Base-by-base conservation (phyloP, 2,888 invertebrate genomes). In the Schizotus pectinicornis region DNA sequence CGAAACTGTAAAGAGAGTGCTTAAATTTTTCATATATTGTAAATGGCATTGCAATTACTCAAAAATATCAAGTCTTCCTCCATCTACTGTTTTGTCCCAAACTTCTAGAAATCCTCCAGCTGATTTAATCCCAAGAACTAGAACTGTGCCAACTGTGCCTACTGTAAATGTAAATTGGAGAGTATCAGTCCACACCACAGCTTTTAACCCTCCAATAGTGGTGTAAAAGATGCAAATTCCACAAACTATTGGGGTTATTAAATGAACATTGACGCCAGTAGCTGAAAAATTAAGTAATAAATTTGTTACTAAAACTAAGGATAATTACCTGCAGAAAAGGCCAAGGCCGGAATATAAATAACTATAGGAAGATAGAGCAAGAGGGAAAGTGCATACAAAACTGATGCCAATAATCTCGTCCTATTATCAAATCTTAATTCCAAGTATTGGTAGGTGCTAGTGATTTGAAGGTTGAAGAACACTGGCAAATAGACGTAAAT, bases 201-300 rank as follows among this genome's bases (percentile, higher is more conserved):
- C 89, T 72, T 86, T 81, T 22, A 89, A 74, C 6, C 88, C 88
- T 37, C 87, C 91, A 35, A 91, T 75, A 0, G 90, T 88, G 1
- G 90, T 90, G 68, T 92, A 89, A 43, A 91, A 88, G 13, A 90
- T 89, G 73, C 91, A 92, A 1, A 88, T 82, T 1, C 86, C 78
- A 69, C 90, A 90, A n/a, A 90, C 83, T 0, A 89, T 81, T 1
- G 88, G 84, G 1, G 89, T 86, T 35, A 91, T 84, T 0, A 85
- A 77, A 70, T 87, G 86, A 2, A 89, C 82, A 59, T 86, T 79
- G 3, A 88, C 82, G 12, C 88, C 88, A 38, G 89, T 90, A 7
- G 90, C 91, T 90, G 79, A 57, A 83, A 81, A 31, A 31, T 50
- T n/a, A 1, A 7, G 37, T 39, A 11, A 35, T 35, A 9, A 6